Base-by-base conservation (phyloP, 2,888 invertebrate genomes). In the Muschampia plurimacula region DNA sequence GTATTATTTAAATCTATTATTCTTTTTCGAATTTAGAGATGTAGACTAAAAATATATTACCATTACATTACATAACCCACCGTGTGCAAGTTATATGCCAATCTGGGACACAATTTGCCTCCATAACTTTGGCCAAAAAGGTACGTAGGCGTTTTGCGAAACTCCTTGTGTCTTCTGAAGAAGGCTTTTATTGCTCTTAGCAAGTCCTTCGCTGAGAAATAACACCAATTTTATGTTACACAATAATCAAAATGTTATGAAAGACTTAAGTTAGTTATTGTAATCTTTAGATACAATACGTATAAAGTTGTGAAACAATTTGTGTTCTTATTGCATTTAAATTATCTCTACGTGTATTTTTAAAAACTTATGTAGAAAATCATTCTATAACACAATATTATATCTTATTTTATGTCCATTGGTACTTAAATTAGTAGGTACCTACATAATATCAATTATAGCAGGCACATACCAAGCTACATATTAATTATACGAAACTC, bases 41-140 rank as follows among this genome's bases (percentile, higher is more conserved):
- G 57, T 22, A 57, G 9, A 22, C 57, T 6, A 10, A 13, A 12
- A 49, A 13, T 13, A 49, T 63, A 22, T 44, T 15, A 52, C 9
- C 55, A 60, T 44, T 49, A 60, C 44, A 68, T 67, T 59, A 67
- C 15, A 36, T 49, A 32, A 84, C 87, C 41, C 85, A 93, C 93
- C 80, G 84, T 87, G 72, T 91, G 83, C 74, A 93, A 86, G 78
- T 91, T 89, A 72, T 83, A 84, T 64, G 84, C 91, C 78, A 93
- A 78, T 80, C 93, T 83, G 12, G 93, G 91, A 13, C 97, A 96
- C 96, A 98, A 97, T 95, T 98, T 98, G 8, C 98, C 98, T 46
- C 98, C 98, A 86, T 98, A 98, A 69, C 98, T 98, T 90, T 98
- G 98, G 46, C 97, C 97, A 82, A 98, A 96, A 72, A 98, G 96